Conservation (phyloP, 2,113 vertebrate genomes). For the Malurus cyaneus region DNA sequence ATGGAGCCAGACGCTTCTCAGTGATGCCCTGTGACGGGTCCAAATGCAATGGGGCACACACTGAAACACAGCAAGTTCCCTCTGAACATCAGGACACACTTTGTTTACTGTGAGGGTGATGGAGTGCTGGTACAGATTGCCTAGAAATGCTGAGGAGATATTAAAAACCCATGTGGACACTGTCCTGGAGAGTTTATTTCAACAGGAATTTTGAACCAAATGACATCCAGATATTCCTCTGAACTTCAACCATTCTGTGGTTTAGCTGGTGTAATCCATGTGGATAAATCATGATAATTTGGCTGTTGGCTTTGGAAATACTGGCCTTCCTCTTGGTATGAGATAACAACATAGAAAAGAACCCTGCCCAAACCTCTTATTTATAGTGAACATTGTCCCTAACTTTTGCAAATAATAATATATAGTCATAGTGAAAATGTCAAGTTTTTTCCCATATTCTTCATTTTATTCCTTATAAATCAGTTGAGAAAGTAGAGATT, state of each 20-base stretch:
- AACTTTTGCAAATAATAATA: neutral
- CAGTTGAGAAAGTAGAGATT: neutral
- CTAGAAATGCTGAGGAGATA: neutral
- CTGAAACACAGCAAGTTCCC: neutral
- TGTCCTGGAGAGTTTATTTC: neutral
- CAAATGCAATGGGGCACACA: neutral
- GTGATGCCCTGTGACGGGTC: neutral
- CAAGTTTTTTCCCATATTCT: neutral
- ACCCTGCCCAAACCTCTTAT: neutral
- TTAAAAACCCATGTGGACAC: neutral
- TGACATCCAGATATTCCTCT: neutral
- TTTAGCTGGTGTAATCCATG: neutral
- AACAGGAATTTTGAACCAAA: neutral
- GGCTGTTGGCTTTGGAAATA: neutral
- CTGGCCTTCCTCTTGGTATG: neutral
- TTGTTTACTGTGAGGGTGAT: neutral
- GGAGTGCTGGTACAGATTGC: neutral
- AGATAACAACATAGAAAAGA: neutral
- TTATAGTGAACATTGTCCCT: neutral
- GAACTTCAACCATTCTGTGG: neutral
- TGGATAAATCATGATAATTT: neutral
- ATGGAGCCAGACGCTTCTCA: accelerated
- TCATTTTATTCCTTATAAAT: neutral
- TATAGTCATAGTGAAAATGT: neutral
- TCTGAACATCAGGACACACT: neutral